Evolutionary conservation across 2,797 vertebrate species (phyloP), one percentile per base, ranked within the genome.

Genomic region (Hyperoplus lanceolatus): DNA sequence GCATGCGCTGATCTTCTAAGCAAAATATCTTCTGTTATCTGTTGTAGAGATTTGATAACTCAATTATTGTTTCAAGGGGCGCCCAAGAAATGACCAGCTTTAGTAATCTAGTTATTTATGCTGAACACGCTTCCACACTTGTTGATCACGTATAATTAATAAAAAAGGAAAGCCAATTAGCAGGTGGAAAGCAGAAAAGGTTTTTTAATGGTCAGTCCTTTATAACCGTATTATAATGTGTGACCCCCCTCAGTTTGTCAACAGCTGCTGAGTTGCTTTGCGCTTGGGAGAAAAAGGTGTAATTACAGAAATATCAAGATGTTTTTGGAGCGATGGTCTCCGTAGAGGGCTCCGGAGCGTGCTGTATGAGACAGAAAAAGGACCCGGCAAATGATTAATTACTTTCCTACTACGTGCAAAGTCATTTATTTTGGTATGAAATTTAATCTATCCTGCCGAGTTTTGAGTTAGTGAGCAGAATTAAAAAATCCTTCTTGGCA

Each of bases 251-350:
- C 65, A 38, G 77, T 85, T 86, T 86, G 80, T 86, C 76, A 86
- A 85, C 83, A 87, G 78, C 80, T 83, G 70, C 76, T 39, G 65
- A 83, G 77, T 36, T 36, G 69, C 77, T 86, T 57, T 76, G 72
- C 14, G 15, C 81, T 16, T 36, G 46, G 55, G 76, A 78, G 77
- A 77, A 83, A 29, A 84, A 85, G 64, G 77, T 84, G 79, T 87
- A 90, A 91, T 92, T 92, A 87, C 80, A 89, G 84, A 92, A 85
- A 84, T 90, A 89, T 87, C 90, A 90, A 76, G 80, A 71, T 84
- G 62, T 79, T 89, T 85, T 77, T 83, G 71, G 73, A 82, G 78
- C 77, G 41, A 74, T 71, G 75, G 82, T 81, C 81, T 85, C 65
- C 53, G 55, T 29, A 81, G 79, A 61, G 39, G 68, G 83, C 67